phyloP scores from a whole-genome alignment of 1,140 invertebrate species.

The Sminthurinus signatus region DNA sequence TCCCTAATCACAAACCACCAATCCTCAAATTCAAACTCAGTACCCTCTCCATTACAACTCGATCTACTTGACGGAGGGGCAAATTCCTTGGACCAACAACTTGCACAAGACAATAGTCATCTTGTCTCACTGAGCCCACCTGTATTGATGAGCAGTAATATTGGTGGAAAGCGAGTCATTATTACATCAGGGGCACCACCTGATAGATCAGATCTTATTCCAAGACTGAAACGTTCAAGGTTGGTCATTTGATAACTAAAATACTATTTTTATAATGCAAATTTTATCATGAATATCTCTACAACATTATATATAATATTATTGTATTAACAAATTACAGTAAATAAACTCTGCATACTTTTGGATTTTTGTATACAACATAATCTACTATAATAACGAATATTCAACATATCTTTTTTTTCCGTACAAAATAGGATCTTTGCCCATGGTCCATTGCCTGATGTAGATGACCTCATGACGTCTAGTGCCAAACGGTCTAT shows the following conservation, averaged over 20 bases:
- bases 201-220: constrained; percentile 20
- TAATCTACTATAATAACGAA: too few relatives aligned
- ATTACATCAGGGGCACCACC: constrained; percentile 6
- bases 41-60: neutral
- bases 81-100: constrained; percentile 10
- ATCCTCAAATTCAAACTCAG: neutral
- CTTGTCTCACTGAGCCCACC: constrained; percentile 16
- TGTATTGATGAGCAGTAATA: constrained; percentile 13
- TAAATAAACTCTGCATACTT: too few relatives aligned
- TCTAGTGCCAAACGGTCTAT: constrained; percentile 35
- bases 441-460: constrained; percentile 28
- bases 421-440: too few relatives aligned
- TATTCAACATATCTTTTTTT: too few relatives aligned
- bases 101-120: constrained; percentile 1
- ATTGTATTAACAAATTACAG: too few relatives aligned
- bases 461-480: constrained; percentile 36
- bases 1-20: neutral
- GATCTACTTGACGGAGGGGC: too few relatives aligned
- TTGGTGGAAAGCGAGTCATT: too few relatives aligned
- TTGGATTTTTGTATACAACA: too few relatives aligned
- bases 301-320: too few relatives aligned
- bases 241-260: too few relatives aligned
- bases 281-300: too few relatives aligned
- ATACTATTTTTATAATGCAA: too few relatives aligned
- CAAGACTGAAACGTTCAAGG: constrained; percentile 40